Conservation (phyloP, 2,888 invertebrate species). For the Diploptera punctata region DNA sequence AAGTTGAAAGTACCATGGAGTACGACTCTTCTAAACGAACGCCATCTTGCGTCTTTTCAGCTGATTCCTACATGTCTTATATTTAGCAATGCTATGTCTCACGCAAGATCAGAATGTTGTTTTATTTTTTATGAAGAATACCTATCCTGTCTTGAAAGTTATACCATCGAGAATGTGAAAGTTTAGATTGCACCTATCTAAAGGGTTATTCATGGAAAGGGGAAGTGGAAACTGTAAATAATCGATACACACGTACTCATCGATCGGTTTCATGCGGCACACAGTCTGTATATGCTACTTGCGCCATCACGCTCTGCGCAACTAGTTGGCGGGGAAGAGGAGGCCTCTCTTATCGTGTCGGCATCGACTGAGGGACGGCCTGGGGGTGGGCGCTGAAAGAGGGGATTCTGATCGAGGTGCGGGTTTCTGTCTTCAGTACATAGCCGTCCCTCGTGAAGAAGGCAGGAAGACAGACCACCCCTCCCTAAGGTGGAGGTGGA, state of each 20-base stretch:
- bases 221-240: conserved; percentile 8
- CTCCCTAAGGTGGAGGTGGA: conserved; percentile 7
- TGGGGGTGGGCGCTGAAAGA: neutral
- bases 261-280: conserved; percentile 28
- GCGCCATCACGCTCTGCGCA: conserved; percentile 24
- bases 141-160: too few species aligned
- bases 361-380: conserved; percentile 11
- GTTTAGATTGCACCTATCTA: too few species aligned
- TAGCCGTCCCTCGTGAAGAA: conserved; percentile 30
- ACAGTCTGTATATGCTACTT: conserved; percentile 17
- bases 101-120: too few species aligned
- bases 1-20: too few species aligned
- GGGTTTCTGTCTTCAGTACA: conserved; percentile 27
- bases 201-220: neutral
- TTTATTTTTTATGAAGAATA: too few species aligned
- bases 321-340: neutral
- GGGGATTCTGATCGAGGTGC: neutral
- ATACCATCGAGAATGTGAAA: too few species aligned
- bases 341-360: conserved; percentile 1
- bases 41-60: too few species aligned
- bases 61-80: too few species aligned
- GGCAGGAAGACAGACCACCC: neutral
- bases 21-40: too few species aligned
- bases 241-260: conserved; percentile 20
- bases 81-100: too few species aligned